Conservation (phyloP, 2,888 invertebrate genomes). For the Philopedon plagiatum region DNA sequence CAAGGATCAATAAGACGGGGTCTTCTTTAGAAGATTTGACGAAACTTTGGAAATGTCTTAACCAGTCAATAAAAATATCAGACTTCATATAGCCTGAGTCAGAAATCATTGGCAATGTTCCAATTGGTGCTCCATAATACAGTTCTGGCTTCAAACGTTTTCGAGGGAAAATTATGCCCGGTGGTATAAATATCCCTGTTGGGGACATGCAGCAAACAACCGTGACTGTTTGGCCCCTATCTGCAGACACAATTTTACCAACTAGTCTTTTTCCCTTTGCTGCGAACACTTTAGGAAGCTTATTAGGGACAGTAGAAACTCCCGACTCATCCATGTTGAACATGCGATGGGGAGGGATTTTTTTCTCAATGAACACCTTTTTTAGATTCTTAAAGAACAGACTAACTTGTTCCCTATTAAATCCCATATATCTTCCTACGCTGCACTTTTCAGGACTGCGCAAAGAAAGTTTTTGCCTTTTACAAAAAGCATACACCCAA, state of each 20-base stretch:
- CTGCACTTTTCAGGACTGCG: background rate
- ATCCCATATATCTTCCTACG: background rate
- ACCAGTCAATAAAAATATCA: no score
- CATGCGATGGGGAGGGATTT: background rate
- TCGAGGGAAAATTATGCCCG: background rate
- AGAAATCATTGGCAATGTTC: no score
- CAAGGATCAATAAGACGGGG: no score
- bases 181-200: background rate
- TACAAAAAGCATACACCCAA: background rate
- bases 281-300: background rate
- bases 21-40: no score
- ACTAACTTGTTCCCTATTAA: background rate
- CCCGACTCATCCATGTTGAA: background rate
- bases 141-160: background rate
- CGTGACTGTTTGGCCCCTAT: background rate
- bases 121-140: no score
- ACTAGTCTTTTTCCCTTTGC: background rate
- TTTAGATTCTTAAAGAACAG: background rate
- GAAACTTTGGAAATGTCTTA: no score
- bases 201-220: background rate
- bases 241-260: background rate
- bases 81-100: no score
- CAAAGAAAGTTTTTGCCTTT: background rate
- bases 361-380: background rate
- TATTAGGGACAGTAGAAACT: background rate